Evolutionary conservation across 1,140 invertebrate genomes (phyloP).

Genomic region (Leguminivora glycinivorella): DNA sequence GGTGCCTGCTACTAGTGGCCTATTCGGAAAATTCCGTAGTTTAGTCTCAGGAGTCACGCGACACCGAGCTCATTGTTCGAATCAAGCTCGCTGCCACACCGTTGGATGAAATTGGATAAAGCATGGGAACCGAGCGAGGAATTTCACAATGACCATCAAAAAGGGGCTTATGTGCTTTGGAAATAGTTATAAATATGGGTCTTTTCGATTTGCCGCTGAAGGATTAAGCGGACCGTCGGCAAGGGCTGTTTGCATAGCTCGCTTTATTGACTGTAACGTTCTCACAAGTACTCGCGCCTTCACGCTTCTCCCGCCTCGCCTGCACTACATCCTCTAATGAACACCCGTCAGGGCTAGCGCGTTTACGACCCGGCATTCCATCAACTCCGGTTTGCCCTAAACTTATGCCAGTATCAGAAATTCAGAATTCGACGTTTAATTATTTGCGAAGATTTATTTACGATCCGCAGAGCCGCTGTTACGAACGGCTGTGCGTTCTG

Average conservation of each 20-base stretch:
- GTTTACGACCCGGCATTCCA: conserved; percentile 61
- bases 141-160: conserved; percentile 43
- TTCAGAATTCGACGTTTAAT: conserved; percentile 1
- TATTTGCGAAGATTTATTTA: conserved; percentile 1
- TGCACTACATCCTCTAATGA: conserved; percentile 57
- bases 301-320: conserved; percentile 28
- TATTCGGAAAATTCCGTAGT: conserved; percentile 53
- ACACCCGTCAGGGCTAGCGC: conserved; percentile 46
- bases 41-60: conserved; percentile 50
- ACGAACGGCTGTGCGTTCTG: neutral
- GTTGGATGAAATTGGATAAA: conserved; percentile 75
- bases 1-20: conserved; percentile 30
- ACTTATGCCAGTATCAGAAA: neutral
- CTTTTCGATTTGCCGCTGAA: neutral
- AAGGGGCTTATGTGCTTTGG: neutral
- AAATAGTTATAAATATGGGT: neutral
- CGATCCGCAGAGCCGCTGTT: neutral
- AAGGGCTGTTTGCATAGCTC: conserved; percentile 70
- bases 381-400: conserved; percentile 40
- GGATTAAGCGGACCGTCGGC: conserved; percentile 43
- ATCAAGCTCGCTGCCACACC: conserved; percentile 55
- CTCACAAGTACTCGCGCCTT: conserved; percentile 36
- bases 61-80: conserved; percentile 64
- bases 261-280: conserved; percentile 73
- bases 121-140: conserved; percentile 69